Base-by-base conservation (phyloP, 2,888 invertebrate genomes). In the Itoplectis maculator region DNA sequence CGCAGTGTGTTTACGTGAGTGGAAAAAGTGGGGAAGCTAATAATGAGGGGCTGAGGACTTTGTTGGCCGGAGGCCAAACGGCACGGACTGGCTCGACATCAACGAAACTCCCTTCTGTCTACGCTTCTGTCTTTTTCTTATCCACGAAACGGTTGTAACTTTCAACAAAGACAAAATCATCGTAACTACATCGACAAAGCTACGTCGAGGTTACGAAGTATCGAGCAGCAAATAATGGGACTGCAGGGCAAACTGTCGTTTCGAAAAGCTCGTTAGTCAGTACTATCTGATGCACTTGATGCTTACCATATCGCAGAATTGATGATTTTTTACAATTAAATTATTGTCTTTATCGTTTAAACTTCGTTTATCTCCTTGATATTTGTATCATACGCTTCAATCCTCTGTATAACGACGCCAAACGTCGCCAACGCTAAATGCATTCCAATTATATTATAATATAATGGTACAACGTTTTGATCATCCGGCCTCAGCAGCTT, bases 41-140 rank as follows among this genome's bases (percentile, higher is more conserved):
- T 75, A 59, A 78, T 59, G 82, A 69, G 69, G 49, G 65, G 49
- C 56, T 45, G 75, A 61, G 61, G n/a, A 65, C 49, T 69, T 65
- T 20, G 45, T 68, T 82, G 82, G 82, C 74, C 35, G 65, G 18
- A 20, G 11, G 78, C 82, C 78, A 82, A 73, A 35, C 23, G 42
- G 20, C 45, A 73, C 56, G 40, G 47, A 61, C 70, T 70, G 54
- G 78, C 37, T 20, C 42, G 49, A 74, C 47, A 69, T 74, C 47
- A 74, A 69, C 15, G 40, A 42, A 69, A 74, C 59, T 8, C 54
- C n/a, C 59, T 42, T 59, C 47, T 42, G 37, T 47, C 56, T 37
- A 40, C 54, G 69, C 42, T 20, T 13, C 45, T 15, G 9, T 77
- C 20, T 66, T 29, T 23, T 56, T 40, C 40, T 13, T 47, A 37